Percentiles rank a stretch among this genome's conserved stretches.
Conservation (phyloP, 2,797 vertebrate genomes). For the Parambassis ranga region DNA sequence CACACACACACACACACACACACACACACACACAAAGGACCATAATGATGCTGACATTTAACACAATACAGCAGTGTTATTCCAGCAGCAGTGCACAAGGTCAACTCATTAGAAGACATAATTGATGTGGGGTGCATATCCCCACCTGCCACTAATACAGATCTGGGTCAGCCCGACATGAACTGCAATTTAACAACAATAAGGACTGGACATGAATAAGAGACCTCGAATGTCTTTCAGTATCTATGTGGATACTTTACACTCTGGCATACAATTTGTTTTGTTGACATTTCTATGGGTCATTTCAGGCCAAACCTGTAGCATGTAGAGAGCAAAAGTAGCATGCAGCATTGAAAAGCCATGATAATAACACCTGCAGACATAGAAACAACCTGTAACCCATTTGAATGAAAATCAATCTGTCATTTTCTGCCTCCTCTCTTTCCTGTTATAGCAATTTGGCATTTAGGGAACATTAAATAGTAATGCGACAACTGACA, state of each 20-base stretch:
- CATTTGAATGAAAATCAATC: background rate
- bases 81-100: slow-evolving; percentile 57
- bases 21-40: slow-evolving; percentile 15
- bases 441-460: too few relatives aligned
- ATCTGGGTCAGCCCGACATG: slow-evolving; percentile 25
- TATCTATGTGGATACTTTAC: slow-evolving; percentile 2
- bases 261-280: slow-evolving; percentile 3
- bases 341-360: background rate
- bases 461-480: slow-evolving; percentile 2
- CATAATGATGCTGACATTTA: slow-evolving; percentile 69
- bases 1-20: background rate
- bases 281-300: slow-evolving; percentile 32
- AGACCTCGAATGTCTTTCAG: slow-evolving; percentile 8
- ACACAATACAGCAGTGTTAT: slow-evolving; percentile 45
- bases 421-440: background rate
- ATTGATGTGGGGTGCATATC: slow-evolving; percentile 53
- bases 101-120: slow-evolving; percentile 69
- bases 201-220: slow-evolving; percentile 25
- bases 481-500: slow-evolving; percentile 1
- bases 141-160: slow-evolving; percentile 40
- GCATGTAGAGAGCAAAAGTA: background rate
- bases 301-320: background rate
- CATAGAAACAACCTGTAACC: background rate
- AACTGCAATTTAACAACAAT: slow-evolving; percentile 35
- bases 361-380: background rate